Percentiles rank a stretch among this genome's conserved stretches.
These are phyloP conservation scores for Dicyrtoma fusca DNA, from an alignment of 2,888 invertebrate species.

Conservation along the genomic window DNA sequence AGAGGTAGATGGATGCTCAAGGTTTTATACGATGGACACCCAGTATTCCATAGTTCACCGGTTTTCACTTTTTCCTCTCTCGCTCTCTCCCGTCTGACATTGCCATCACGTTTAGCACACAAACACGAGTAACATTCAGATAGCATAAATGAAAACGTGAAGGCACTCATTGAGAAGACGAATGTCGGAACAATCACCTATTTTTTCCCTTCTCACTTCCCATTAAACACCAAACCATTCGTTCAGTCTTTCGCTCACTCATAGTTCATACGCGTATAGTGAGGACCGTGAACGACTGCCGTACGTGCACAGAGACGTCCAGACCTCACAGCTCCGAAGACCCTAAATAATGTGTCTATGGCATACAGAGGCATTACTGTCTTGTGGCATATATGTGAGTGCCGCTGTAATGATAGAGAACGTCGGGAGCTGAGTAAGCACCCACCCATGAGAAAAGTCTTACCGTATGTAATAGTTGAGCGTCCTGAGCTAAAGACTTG, in stretches of 20 bases:
- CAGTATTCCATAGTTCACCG: background rate
- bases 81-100: background rate
- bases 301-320: too few species aligned
- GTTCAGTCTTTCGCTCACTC: too few species aligned
- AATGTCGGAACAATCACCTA: conserved; percentile 11
- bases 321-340: too few species aligned
- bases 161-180: conserved; percentile 4
- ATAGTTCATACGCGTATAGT: too few species aligned
- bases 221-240: too few species aligned
- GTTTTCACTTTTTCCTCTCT: background rate
- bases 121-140: background rate
- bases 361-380: too few species aligned
- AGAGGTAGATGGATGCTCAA: conserved; percentile 4
- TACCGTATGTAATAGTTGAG: conserved; percentile 25
- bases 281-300: too few species aligned
- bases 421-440: background rate
- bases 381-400: too few species aligned
- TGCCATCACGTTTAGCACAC: background rate
- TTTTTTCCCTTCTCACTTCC: background rate
- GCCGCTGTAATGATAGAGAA: background rate
- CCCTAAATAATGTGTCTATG: too few species aligned
- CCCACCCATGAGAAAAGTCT: background rate
- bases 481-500: conserved; percentile 7
- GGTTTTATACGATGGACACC: background rate
- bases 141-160: background rate